A percentile compares a stretch with the other conserved stretches of the same genome.
phyloP scores from a whole-genome alignment of 2,888 invertebrate genomes.

The Tenthredo mesomela region DNA sequence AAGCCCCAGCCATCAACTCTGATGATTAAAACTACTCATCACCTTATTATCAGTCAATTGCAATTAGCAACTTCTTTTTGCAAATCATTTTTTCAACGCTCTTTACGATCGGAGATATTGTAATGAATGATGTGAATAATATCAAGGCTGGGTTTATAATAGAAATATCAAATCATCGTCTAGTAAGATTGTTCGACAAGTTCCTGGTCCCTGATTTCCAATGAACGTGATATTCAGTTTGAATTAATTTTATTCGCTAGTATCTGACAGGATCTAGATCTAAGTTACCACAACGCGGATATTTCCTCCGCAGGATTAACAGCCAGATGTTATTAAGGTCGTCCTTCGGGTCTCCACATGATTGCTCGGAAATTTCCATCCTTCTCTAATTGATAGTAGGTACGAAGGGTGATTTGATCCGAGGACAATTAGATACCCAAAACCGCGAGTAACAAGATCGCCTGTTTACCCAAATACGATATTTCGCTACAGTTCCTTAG shows the following conservation, averaged over 20 bases:
- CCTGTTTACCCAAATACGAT: neutral
- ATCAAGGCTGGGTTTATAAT: constrained; percentile 3
- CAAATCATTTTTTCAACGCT: neutral
- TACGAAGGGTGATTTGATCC: neutral
- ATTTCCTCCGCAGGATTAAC: neutral
- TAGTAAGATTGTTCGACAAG: neutral
- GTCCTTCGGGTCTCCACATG: neutral
- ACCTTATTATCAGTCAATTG: neutral
- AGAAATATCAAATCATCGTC: constrained; percentile 6
- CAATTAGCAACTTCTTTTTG: neutral
- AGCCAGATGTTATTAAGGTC: neutral
- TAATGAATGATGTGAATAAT: neutral
- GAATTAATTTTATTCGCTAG: neutral
- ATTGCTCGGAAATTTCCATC: neutral
- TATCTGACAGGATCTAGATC: constrained; percentile 12
- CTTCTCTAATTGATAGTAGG: neutral
- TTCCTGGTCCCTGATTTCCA: constrained; percentile 9
- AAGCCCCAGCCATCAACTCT: neutral
- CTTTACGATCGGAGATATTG: too few species aligned
- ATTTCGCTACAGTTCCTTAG: neutral
- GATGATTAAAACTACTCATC: neutral
- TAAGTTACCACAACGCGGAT: neutral
- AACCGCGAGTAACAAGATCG: constrained; percentile 14
- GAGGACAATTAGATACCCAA: neutral
- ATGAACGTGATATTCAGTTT: neutral